Evolutionary conservation across 2,888 invertebrate genomes (phyloP).

Genomic region (Conus canariensis): DNA sequence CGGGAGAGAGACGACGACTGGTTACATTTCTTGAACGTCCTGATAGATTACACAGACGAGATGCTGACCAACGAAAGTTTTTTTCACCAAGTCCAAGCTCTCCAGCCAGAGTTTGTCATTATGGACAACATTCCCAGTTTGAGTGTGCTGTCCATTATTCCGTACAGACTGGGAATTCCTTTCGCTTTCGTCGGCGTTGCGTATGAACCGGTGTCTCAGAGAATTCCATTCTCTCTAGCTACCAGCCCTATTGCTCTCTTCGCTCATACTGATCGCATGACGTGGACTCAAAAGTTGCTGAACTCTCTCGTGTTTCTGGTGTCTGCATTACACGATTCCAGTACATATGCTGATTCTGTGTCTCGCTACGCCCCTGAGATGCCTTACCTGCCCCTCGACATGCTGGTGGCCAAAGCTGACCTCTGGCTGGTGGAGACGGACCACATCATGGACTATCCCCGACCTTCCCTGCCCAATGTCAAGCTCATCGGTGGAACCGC

Average conservation of each 20-base stretch:
- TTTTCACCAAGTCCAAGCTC: background rate
- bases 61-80: background rate
- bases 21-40: background rate
- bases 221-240: slow-evolving; percentile 23
- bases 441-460: slow-evolving; percentile 42
- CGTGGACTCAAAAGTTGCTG: background rate
- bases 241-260: background rate
- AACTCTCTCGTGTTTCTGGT: background rate
- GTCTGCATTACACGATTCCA: background rate
- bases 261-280: background rate
- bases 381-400: slow-evolving; percentile 25
- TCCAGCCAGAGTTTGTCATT: slow-evolving; percentile 45
- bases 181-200: slow-evolving; percentile 42
- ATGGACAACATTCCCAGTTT: slow-evolving; percentile 19
- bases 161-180: slow-evolving; percentile 35
- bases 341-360: slow-evolving; percentile 13
- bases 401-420: slow-evolving; percentile 42
- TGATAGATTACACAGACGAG: background rate
- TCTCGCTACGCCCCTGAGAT: slow-evolving; percentile 45
- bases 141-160: slow-evolving; percentile 34
- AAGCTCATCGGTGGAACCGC: slow-evolving; percentile 49
- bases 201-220: slow-evolving; percentile 16
- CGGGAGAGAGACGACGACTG: background rate
- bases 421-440: slow-evolving; percentile 45
- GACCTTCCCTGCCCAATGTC: slow-evolving; percentile 42